Percentiles rank a stretch among this genome's conserved stretches.
phyloP scores from a whole-genome alignment of 2,888 invertebrate species.

The Tillus elongatus region DNA sequence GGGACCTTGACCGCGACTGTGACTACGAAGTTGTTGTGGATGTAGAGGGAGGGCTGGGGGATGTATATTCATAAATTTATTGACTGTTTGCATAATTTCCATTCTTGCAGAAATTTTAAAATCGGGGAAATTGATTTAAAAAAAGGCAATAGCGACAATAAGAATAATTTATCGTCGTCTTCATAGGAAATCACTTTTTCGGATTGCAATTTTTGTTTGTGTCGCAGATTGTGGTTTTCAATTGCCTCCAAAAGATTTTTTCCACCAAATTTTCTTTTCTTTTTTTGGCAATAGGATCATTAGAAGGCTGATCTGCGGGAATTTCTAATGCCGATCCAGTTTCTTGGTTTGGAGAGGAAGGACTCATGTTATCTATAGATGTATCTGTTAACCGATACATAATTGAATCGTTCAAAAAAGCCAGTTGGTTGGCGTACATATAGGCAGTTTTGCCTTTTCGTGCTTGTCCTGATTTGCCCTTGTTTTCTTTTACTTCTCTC shows the following conservation, averaged over 20 bases:
- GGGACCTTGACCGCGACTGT: no score
- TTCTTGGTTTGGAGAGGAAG: no score
- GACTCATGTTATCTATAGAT: no score
- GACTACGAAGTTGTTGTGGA: no score
- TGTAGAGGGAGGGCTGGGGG: no score
- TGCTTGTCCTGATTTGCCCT: slow-evolving; percentile 22
- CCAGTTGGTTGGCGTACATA: slow-evolving; percentile 26
- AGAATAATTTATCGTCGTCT: slow-evolving; percentile 7
- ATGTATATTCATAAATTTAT: slow-evolving; percentile 9
- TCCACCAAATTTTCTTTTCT: slow-evolving; percentile 10
- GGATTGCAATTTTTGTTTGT: background rate
- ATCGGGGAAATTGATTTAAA: slow-evolving; percentile 5
- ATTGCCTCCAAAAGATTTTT: slow-evolving; percentile 12
- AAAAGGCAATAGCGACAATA: slow-evolving; percentile 6
- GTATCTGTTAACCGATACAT: slow-evolving; percentile 19
- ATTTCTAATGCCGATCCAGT: no score
- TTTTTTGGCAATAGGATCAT: slow-evolving; percentile 11
- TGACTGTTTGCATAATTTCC: slow-evolving; percentile 7
- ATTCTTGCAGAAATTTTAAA: slow-evolving; percentile 6
- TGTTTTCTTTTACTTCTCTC: slow-evolving; percentile 23
- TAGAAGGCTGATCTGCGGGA: no score
- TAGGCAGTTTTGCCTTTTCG: slow-evolving; percentile 24
- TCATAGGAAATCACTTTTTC: no score
- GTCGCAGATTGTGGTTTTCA: slow-evolving; percentile 11
- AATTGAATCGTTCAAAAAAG: slow-evolving; percentile 27